These are phyloP conservation scores for Caenorhabditis tropicalis DNA, from an alignment of 1,140 invertebrate genomes.

Conservation along the genomic window DNA sequence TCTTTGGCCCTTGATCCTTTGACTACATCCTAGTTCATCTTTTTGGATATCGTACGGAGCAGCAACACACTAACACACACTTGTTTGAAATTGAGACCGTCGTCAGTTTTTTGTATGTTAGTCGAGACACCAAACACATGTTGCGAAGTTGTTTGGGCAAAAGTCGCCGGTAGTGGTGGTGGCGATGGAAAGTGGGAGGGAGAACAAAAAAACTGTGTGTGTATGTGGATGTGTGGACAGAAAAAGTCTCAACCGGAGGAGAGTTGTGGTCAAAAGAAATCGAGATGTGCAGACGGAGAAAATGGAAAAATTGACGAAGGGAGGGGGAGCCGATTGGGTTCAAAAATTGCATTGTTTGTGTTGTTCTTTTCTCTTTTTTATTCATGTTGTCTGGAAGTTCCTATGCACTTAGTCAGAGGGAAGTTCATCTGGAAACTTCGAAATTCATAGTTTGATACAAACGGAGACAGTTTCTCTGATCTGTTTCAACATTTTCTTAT, in stretches of 20 bases:
- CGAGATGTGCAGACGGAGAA: not conserved
- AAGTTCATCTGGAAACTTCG: no score
- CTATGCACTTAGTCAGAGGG: no score
- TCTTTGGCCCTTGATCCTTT: no score
- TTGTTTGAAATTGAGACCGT: constrained; percentile 22
- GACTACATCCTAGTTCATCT: not conserved
- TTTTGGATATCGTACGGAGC: not conserved
- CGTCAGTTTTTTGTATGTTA: not conserved
- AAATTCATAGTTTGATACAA: no score
- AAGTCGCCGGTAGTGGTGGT: constrained; percentile 1
- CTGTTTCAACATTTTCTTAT: no score
- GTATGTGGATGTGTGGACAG: not conserved
- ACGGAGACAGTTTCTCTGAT: no score
- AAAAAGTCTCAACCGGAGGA: constrained; percentile 23
- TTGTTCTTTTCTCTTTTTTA: not conserved
- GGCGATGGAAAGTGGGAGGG: not conserved
- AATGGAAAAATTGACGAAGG: not conserved
- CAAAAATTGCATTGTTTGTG: not conserved
- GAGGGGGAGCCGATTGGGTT: not conserved
- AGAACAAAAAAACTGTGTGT: constrained; percentile 16
- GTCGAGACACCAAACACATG: not conserved
- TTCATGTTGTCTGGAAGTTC: no score
- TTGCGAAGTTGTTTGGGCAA: constrained; percentile 36
- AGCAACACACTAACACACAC: not conserved
- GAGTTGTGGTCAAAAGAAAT: not conserved